A percentile compares a stretch with the other conserved stretches of the same genome.
Conservation (phyloP, 2,888 invertebrate genomes). For the Epistrophe grossulariae region DNA sequence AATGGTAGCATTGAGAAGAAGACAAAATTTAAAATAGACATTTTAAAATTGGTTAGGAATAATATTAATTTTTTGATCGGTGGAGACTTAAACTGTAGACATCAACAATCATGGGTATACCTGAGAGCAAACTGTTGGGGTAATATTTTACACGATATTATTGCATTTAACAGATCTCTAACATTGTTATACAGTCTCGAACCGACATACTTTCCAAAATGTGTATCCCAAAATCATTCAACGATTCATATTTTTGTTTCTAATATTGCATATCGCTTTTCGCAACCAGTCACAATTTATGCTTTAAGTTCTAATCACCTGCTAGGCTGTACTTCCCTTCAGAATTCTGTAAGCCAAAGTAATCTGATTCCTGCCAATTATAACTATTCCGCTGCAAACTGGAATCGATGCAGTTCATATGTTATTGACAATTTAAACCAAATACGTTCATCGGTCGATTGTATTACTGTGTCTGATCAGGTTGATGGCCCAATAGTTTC, state of each 20-base stretch:
- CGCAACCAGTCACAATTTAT: slow-evolving; percentile 1
- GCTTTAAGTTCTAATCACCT: slow-evolving; percentile 7
- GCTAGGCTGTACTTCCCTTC: neutral
- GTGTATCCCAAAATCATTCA: slow-evolving; percentile 15
- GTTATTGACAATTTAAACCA: slow-evolving; percentile 1
- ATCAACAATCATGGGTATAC: neutral
- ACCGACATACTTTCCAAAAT: slow-evolving; percentile 3
- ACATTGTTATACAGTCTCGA: neutral
- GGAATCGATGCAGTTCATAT: neutral
- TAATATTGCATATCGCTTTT: slow-evolving; percentile 1
- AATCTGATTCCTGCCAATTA: too few species aligned
- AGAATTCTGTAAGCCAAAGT: too few species aligned
- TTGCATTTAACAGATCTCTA: too few species aligned
- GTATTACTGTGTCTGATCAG: neutral
- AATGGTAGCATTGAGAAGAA: too few species aligned
- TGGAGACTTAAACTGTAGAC: too few species aligned
- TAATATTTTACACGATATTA: too few species aligned
- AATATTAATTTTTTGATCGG: too few species aligned
- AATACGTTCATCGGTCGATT: neutral
- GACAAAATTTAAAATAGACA: too few species aligned
- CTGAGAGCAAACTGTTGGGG: too few species aligned
- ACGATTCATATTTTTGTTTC: neutral
- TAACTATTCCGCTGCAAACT: neutral
- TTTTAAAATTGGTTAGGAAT: too few species aligned
- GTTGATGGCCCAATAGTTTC: neutral